Evolutionary conservation across 2,797 vertebrate species (phyloP).

Genomic region (Pseudocheirus occidentalis): DNA sequence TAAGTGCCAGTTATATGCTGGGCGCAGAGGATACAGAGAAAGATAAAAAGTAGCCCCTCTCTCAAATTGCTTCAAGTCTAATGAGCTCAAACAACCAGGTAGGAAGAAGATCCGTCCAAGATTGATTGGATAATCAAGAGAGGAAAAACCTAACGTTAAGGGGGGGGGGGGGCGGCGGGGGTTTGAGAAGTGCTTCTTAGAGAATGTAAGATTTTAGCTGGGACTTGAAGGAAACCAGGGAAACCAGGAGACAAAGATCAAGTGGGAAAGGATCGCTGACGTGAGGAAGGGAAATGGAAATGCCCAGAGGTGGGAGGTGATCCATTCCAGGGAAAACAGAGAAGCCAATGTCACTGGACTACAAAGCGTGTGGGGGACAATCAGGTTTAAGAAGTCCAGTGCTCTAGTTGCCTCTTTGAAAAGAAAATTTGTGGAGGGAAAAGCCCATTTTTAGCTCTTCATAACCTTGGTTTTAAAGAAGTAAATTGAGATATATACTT

Average conservation of each 20-base stretch:
- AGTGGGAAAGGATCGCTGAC: neutral
- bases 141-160: neutral
- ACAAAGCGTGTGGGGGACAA: neutral
- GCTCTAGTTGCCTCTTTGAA: neutral
- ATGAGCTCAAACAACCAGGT: neutral
- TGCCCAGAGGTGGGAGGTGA: neutral
- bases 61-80: neutral
- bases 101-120: neutral
- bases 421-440: neutral
- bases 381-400: neutral
- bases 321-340: neutral
- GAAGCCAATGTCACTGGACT: neutral
- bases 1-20: neutral
- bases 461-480: neutral
- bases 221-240: neutral
- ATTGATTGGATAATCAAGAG: neutral
- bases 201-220: neutral
- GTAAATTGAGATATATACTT: neutral
- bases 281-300: neutral
- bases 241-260: neutral
- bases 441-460: neutral
- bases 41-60: neutral
- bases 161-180: no score
- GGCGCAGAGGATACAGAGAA: neutral
- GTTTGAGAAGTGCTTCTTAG: neutral